Conservation (phyloP, 2,797 vertebrate genomes). For the Crocodylus rhombifer region DNA sequence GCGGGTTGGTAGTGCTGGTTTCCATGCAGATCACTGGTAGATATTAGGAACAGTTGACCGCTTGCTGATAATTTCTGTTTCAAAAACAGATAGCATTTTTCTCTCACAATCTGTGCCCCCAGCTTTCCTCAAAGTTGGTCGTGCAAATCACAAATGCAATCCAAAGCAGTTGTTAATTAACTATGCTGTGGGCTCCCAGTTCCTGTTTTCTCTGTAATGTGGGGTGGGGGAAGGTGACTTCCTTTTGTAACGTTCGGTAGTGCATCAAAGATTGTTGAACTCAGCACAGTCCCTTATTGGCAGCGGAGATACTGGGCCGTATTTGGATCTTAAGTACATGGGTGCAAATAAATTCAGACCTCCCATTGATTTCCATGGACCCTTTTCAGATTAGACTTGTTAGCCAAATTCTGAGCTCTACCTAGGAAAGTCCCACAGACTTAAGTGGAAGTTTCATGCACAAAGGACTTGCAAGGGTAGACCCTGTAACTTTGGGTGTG, state of each 20-base stretch:
- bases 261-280: slow-evolving; percentile 30
- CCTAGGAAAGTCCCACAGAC: slow-evolving; percentile 46
- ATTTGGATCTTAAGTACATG: neutral
- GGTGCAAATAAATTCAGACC: neutral
- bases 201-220: slow-evolving; percentile 75
- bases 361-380: neutral
- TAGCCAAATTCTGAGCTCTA: neutral
- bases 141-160: slow-evolving; percentile 74
- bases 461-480: neutral
- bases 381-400: slow-evolving; percentile 6
- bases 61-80: slow-evolving; percentile 34
- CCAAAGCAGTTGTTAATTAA: slow-evolving; percentile 79
- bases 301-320: neutral
- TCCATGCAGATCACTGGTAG: neutral
- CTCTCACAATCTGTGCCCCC: slow-evolving; percentile 77
- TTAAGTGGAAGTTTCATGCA: slow-evolving; percentile 23
- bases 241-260: slow-evolving; percentile 48
- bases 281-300: slow-evolving; percentile 35
- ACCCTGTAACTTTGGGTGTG: neutral
- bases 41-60: slow-evolving; percentile 37
- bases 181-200: slow-evolving; percentile 71
- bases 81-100: slow-evolving; percentile 34
- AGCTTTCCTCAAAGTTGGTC: slow-evolving; percentile 49
- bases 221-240: slow-evolving; percentile 75
- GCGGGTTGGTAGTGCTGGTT: neutral